phyloP scores from a whole-genome alignment of 2,888 invertebrate genomes.

The Sclerodermus sp. region DNA sequence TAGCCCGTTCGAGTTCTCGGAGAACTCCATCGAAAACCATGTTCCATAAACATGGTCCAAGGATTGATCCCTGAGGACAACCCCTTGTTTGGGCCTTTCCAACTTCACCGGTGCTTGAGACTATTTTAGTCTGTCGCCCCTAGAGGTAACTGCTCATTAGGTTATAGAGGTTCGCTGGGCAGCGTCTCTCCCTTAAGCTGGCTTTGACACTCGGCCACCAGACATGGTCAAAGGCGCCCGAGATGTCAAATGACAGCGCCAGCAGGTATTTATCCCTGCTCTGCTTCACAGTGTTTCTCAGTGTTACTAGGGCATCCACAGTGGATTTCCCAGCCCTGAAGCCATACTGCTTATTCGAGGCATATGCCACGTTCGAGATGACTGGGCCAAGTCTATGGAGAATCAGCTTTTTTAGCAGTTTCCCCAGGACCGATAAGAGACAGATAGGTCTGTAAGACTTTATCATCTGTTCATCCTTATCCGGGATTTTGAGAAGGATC shows the following conservation, averaged over 20 bases:
- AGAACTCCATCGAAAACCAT: too few relatives aligned
- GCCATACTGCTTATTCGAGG: background rate
- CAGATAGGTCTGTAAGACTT: slow-evolving; percentile 9
- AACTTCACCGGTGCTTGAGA: background rate
- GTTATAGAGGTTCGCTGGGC: background rate
- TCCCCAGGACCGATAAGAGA: background rate
- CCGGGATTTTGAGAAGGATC: slow-evolving; percentile 1
- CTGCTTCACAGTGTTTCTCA: background rate
- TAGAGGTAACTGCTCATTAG: background rate
- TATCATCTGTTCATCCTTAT: background rate
- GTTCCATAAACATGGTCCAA: too few relatives aligned
- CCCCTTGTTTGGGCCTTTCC: too few relatives aligned
- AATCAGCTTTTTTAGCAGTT: slow-evolving; percentile 5
- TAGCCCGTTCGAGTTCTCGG: too few relatives aligned
- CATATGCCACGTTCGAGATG: background rate
- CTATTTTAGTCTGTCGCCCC: background rate
- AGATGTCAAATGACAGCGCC: background rate
- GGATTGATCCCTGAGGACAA: too few relatives aligned
- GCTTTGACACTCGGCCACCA: slow-evolving; percentile 2
- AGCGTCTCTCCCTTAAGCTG: background rate
- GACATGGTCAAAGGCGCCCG: slow-evolving; percentile 8
- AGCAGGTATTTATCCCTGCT: background rate
- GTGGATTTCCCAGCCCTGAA: background rate
- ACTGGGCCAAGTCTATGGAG: background rate
- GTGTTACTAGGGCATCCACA: background rate